phyloP scores from a whole-genome alignment of 2,888 invertebrate genomes.

The Hirtodrosophila alboralis region DNA sequence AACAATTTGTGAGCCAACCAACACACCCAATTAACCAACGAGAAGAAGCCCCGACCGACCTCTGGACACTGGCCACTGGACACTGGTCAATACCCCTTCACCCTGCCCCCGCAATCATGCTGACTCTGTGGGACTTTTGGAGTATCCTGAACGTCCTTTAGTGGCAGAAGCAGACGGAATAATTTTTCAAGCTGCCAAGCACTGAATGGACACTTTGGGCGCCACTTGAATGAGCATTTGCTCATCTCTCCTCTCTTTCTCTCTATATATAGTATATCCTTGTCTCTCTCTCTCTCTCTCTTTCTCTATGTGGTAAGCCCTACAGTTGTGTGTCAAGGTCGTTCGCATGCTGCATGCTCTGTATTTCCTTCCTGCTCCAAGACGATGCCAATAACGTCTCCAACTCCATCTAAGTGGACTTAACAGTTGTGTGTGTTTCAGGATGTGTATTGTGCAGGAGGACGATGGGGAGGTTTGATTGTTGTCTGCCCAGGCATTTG shows the following conservation, averaged over 20 bases:
- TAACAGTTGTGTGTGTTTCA: constrained; percentile 26
- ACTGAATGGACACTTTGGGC: constrained; percentile 62
- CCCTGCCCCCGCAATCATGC: too few relatives aligned
- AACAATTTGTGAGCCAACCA: constrained; percentile 64
- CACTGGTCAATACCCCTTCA: constrained; percentile 1
- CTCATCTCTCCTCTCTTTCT: constrained; percentile 12
- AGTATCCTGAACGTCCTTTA: constrained; percentile 50
- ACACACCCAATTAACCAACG: constrained; percentile 61
- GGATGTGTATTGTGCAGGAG: constrained; percentile 56
- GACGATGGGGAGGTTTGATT: constrained; percentile 1
- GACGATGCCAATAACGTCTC: constrained; percentile 72
- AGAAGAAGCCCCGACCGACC: constrained; percentile 29
- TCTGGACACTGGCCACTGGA: constrained; percentile 8
- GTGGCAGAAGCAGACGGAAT: constrained; percentile 30
- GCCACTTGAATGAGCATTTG: constrained; percentile 48
- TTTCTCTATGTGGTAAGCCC: constrained; percentile 25
- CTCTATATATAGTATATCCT: too few relatives aligned
- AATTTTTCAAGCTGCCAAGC: constrained; percentile 71
- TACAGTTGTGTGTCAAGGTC: constrained; percentile 70
- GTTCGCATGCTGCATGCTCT: constrained; percentile 41
- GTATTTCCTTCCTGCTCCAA: constrained; percentile 76
- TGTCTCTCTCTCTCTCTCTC: not conserved
- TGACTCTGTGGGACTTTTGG: constrained; percentile 54
- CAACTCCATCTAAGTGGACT: constrained; percentile 58
- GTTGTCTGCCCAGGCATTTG: constrained; percentile 45